phyloP scores from a whole-genome alignment of 2,797 vertebrate genomes.

The Spinus olivaceus region DNA sequence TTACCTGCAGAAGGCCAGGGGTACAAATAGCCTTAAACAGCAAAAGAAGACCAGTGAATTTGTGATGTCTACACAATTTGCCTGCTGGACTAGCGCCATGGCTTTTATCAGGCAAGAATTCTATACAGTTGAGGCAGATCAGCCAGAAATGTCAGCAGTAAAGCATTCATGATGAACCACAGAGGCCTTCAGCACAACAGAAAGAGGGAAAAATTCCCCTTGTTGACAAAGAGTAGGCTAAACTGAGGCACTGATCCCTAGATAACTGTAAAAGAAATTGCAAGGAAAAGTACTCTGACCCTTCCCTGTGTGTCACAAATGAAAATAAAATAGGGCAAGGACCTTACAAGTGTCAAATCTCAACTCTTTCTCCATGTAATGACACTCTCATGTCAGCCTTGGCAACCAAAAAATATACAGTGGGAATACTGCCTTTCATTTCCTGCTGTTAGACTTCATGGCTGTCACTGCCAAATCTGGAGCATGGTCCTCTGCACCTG shows the following conservation, averaged over 20 bases:
- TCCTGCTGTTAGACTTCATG: slow-evolving; percentile 38
- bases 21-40: neutral
- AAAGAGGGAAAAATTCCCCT: neutral
- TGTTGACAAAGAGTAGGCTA: neutral
- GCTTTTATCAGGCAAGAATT: neutral
- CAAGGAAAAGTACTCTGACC: neutral
- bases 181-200: neutral
- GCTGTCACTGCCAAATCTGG: slow-evolving; percentile 7
- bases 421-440: slow-evolving; percentile 31
- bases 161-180: neutral
- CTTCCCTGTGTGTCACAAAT: neutral
- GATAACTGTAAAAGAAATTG: neutral
- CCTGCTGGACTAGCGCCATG: neutral
- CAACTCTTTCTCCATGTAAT: neutral
- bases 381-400: neutral
- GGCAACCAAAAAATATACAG: slow-evolving; percentile 17
- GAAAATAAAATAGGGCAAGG: neutral
- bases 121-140: neutral
- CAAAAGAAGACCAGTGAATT: neutral
- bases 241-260: neutral
- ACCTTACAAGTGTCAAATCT: neutral
- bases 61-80: neutral
- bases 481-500: slow-evolving; percentile 32
- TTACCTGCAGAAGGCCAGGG: neutral
- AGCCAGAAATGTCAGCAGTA: neutral